Evolutionary conservation across 1,140 invertebrate genomes (phyloP).

Genomic region (Catajapyx aquilonaris): DNA sequence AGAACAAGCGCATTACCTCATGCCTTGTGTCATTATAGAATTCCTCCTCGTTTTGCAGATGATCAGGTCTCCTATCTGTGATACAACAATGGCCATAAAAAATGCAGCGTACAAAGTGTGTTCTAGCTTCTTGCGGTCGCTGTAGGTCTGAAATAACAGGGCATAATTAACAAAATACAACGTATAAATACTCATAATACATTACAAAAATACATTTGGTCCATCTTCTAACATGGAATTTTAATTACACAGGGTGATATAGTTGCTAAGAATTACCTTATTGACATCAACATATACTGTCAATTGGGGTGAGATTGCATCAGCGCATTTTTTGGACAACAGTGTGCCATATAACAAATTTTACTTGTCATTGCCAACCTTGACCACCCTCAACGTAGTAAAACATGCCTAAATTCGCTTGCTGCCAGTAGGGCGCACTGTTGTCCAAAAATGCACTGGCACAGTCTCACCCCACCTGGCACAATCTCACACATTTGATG

Average conservation of each 20-base stretch:
- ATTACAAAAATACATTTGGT: constrained; percentile 11
- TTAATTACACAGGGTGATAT: background rate
- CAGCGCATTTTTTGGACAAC: background rate
- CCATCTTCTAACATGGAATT: constrained; percentile 19
- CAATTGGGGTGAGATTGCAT: background rate
- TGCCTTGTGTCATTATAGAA: constrained; percentile 40
- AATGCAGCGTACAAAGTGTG: constrained; percentile 44
- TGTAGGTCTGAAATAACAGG: constrained; percentile 27
- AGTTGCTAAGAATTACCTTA: constrained; percentile 6
- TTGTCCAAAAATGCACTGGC: background rate
- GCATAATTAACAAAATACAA: constrained; percentile 10
- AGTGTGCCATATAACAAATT: background rate
- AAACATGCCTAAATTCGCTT: background rate
- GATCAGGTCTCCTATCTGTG: constrained; percentile 47
- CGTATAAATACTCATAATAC: constrained; percentile 10
- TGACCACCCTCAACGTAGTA: background rate
- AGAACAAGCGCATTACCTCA: constrained; percentile 32
- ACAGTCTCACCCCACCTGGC: background rate
- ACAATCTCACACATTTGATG: background rate
- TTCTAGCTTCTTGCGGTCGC: constrained; percentile 35
- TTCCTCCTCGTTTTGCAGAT: constrained; percentile 42
- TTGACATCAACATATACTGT: background rate
- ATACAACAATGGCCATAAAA: constrained; percentile 42
- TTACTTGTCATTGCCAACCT: background rate
- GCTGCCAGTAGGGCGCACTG: background rate